phyloP scores from a whole-genome alignment of 2,113 vertebrate species.

The Canis aureus region DNA sequence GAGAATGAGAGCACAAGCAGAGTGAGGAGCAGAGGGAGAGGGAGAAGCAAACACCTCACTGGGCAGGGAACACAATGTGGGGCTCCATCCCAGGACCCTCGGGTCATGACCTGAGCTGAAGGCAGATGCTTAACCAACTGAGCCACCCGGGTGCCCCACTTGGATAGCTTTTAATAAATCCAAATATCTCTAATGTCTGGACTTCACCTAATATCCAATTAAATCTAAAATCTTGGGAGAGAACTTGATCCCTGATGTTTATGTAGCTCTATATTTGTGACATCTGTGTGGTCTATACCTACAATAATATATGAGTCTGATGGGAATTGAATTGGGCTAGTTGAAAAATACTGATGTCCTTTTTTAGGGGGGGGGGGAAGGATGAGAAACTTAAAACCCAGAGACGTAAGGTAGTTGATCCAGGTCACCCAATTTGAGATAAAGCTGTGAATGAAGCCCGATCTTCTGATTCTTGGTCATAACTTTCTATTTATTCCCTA shows the following conservation, averaged over 20 bases:
- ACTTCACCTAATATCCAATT: background rate
- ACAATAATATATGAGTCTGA: background rate
- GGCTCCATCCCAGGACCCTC: no score
- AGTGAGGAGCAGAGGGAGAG: no score
- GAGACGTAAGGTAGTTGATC: no score
- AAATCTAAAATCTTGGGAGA: background rate
- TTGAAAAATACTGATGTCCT: background rate
- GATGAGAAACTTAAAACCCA: background rate
- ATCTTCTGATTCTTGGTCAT: background rate
- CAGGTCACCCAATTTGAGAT: background rate
- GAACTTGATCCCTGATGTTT: no score
- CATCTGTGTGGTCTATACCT: fast-evolving
- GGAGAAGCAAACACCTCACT: no score
- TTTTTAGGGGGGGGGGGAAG: background rate
- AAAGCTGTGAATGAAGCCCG: background rate
- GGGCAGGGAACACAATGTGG: no score
- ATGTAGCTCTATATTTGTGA: background rate
- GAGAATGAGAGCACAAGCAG: no score
- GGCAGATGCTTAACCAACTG: no score
- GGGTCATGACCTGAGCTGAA: no score
- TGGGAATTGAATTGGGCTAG: background rate
- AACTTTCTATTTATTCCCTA: background rate
- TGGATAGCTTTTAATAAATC: background rate
- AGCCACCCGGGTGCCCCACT: background rate
- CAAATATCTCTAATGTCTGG: background rate